Base-by-base conservation (phyloP, 2,888 invertebrate genomes). In the Hirtodrosophila confusa region DNA sequence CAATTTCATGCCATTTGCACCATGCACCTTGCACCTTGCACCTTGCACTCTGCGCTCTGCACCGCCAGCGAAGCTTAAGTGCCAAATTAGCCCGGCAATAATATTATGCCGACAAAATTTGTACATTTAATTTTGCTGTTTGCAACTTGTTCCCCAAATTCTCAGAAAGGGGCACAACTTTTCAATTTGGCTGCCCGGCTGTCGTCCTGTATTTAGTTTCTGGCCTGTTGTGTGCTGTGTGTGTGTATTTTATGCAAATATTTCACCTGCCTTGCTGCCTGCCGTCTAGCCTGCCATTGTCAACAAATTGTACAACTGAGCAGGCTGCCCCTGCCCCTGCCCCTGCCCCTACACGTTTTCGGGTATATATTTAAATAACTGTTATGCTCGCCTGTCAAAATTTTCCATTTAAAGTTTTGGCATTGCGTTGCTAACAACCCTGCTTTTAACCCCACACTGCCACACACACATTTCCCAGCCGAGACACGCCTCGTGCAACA, bases 381-480 rank as follows among this genome's bases (percentile, higher is more conserved):
- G 80, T 86, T 86, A 74, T 75, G 74, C 70, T 84, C 62, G 69
- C 67, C 78, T 86, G 89, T 89, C 85, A 88, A 89, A 31, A 86
- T 83, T 83, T 89, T 69, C 77, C 85, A 89, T 89, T 86, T 86
- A 89, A 86, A 89, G 80, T 89, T 89, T 83, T 58, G 51, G 45
- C 50, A 55, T 45, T 41, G 49, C 57, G 45, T 63, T 54, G 29
- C 43, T 6, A 31, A 31, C 7, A 31, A 31, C 31, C 6, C 31
- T 1, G 9, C 31, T 9, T 8, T 4, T 31, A 8, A 8, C 9
- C 31, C 31, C n/a, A n/a, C n/a, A n/a, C n/a, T n/a, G n/a, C 3
- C 31, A 31, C 31, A 50, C 29, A 31, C 9, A 41, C 39, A 33
- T 24, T 23, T 10, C 31, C 45, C 7, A 8, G 17, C 3, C 35